phyloP scores from a whole-genome alignment of 2,797 vertebrate genomes.

The Kryptopterus vitreolus region DNA sequence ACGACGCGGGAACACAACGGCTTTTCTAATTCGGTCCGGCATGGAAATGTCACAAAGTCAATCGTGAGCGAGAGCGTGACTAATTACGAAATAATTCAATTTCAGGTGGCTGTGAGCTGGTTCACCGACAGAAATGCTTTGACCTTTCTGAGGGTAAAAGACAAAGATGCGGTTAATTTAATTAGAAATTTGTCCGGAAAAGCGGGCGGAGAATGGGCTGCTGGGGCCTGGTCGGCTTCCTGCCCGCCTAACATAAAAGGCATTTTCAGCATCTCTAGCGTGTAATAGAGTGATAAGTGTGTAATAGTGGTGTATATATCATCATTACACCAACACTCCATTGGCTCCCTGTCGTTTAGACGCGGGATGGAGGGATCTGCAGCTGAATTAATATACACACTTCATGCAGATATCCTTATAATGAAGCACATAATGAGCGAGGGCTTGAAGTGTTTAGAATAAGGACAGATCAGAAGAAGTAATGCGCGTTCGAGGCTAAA shows the following conservation, averaged over 20 bases:
- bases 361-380: background rate
- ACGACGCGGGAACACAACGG: conserved; percentile 10
- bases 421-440: background rate
- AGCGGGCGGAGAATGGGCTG: too few species aligned
- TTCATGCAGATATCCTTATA: background rate
- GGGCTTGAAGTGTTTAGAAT: background rate
- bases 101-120: conserved; percentile 21
- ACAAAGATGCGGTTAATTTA: conserved; percentile 27
- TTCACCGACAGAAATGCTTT: conserved; percentile 36
- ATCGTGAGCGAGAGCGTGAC: conserved; percentile 31
- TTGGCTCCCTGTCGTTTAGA: background rate
- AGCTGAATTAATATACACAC: background rate
- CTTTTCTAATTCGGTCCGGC: conserved; percentile 10
- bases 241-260: too few species aligned
- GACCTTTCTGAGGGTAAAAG: conserved; percentile 45
- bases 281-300: background rate
- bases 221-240: too few species aligned
- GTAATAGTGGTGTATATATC: background rate
- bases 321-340: background rate
- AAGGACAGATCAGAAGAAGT: background rate
- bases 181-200: conserved; percentile 15
- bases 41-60: conserved; percentile 40
- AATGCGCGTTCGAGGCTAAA: background rate
- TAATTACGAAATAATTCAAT: conserved; percentile 45
- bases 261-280: too few species aligned